Conservation (phyloP, 2,113 vertebrate species). For the Hypocryptadius cinnamomeus region DNA sequence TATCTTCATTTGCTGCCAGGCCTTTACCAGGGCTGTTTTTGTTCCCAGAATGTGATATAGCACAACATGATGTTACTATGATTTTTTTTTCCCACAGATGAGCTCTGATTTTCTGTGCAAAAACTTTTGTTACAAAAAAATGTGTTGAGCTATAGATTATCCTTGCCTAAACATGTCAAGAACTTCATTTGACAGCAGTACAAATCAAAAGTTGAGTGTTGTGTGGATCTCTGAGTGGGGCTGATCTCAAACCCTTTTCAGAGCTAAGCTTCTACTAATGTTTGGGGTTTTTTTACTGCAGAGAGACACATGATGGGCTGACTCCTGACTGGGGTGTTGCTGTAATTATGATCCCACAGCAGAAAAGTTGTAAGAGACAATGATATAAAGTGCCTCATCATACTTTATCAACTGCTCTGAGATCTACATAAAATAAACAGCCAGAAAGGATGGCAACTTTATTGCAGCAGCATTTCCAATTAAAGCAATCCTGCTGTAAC, state of each 20-base stretch:
- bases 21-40: not conserved
- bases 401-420: not conserved
- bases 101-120: not conserved
- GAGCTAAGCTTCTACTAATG: not conserved
- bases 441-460: not conserved
- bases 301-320: no score
- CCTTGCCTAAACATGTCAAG: not conserved
- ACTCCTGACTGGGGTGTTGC: not conserved
- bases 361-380: not conserved
- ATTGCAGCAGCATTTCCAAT: not conserved
- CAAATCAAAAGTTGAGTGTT: not conserved
- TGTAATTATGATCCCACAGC: not conserved
- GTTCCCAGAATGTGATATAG: not conserved
- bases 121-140: not conserved
- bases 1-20: not conserved
- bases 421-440: not conserved
- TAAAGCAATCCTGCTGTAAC: not conserved
- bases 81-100: not conserved
- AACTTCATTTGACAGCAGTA: not conserved
- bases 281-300: not conserved
- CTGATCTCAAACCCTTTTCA: not conserved
- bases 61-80: not conserved
- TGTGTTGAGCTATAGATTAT: not conserved
- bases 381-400: not conserved
- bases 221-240: not conserved